Evolutionary conservation across 2,113 vertebrate species (phyloP), one percentile per base, ranked within the genome.

Genomic region (Campylomormyrus numenius): DNA sequence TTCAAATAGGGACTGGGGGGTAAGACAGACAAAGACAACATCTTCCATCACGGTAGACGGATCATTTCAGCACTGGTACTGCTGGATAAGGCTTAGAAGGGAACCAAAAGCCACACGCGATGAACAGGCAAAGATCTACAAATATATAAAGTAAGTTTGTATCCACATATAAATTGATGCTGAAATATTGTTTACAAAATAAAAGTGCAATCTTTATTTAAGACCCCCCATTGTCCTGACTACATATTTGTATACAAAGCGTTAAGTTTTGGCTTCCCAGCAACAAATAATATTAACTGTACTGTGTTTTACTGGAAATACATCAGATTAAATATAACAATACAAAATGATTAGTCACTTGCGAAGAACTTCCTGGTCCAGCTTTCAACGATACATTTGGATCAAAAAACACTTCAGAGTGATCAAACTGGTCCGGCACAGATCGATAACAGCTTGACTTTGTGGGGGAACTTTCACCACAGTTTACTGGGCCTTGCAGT

Each of bases 371-470:
- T 49, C 11, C 10, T 80, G 5, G 3, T 42, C 35, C 74, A 39
- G 31, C 35, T 80, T 80, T 42, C 35, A 8, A 42, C 35, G 42
- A 80, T 19, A 80, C 17, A 42, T 80, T 15, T 74, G n/a, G 80
- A 77, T 85, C 87, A 87, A 56, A 87, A 56, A 53, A 35, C 49
- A 52, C 92, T 92, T 90, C 90, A 87, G 94, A 92, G 93, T 94
- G 94, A 96, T 95, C 93, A 95, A 94, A 96, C 96, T 94, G 96
- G 92, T 88, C 91, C 91, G 93, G 95, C 93, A 84, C 0, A 62
- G 93, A 96, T 96, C 96, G 93, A 95, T 95, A 94, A 91, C 94
- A 95, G 93, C 92, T 91, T 48, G 39, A 91, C 88, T 88, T 91
- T 90, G 89, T 88, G 93, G 27, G 87, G 91, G 91, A 92, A 93